phyloP scores from a whole-genome alignment of 2,113 vertebrate genomes.

The Apodemus sylvaticus region DNA sequence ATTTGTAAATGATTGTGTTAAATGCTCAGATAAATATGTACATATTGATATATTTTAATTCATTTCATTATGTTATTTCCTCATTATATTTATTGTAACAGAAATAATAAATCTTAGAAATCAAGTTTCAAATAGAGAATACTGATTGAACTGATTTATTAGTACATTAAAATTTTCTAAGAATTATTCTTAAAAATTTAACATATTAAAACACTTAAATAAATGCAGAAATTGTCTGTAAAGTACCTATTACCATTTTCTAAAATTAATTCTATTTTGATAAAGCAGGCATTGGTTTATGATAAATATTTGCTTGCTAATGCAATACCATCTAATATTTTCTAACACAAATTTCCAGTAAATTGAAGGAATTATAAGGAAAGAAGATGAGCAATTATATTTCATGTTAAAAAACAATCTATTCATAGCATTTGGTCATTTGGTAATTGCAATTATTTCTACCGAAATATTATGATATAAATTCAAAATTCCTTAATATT shows the following conservation, averaged over 20 bases:
- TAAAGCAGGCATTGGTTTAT: neutral
- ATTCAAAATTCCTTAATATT: neutral
- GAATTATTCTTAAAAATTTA: constrained; percentile 12
- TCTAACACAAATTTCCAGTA: neutral
- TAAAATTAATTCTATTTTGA: neutral
- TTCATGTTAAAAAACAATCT: neutral
- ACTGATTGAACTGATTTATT: neutral
- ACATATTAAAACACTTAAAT: neutral
- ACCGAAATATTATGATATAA: neutral
- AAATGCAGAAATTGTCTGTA: neutral
- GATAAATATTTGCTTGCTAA: neutral
- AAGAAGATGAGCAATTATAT: constrained; percentile 1
- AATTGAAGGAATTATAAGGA: neutral
- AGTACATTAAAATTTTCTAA: neutral
- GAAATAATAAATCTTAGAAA: constrained; percentile 52
- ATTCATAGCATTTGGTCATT: neutral
- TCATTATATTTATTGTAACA: neutral
- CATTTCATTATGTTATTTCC: constrained; percentile 60
- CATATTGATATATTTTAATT: constrained; percentile 13
- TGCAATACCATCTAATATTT: neutral
- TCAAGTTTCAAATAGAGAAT: neutral
- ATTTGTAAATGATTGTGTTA: constrained; percentile 53
- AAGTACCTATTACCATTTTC: neutral
- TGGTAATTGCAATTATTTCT: neutral
- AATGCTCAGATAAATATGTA: constrained; percentile 35